Evolutionary conservation across 2,113 vertebrate species (phyloP), one percentile per base, ranked within the genome.

Genomic region (Takifugu flavidus): DNA sequence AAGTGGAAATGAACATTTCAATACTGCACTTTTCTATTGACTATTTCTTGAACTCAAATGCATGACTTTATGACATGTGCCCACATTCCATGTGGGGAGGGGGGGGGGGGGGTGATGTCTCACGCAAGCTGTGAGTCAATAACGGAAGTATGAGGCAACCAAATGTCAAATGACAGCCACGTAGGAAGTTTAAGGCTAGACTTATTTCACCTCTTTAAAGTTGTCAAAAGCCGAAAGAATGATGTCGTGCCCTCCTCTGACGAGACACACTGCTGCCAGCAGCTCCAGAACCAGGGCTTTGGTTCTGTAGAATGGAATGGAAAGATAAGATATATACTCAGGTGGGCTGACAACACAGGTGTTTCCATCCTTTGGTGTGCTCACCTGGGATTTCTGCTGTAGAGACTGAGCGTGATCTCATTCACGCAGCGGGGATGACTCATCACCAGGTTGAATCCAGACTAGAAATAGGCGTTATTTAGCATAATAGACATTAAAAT

Each of bases 401-500:
- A 96, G 65, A 99, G 94, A 67, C 97, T 95, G 62, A 98, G 89
- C 2, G 96, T 94, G 79, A 99, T 98, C 87, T 98, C 94, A 0
- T 98, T 99, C 80, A 99, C 95, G 0, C 97, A 98, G 72, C 93
- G 91, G 0, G 94, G 93, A 57, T 99, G 96, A 64, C 88, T 94
- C 96, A 99, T 98, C 78, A 99, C 96, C 57, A 94, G 87, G 85
- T 94, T 98, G 72, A 99, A 99, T 34, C 97, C 97, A 26, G 95
- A 96, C 97, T 99, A 64, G 46, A 54, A 31, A 46, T 20, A 29
- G n/a, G 49, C 1, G 27, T 25, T 12, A 13, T 27, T 51, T 11
- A 26, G 49, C 13, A 11, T n/a, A 25, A 14, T 12, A 3, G 13
- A 45, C 14, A 6, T 49, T 49, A 14, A 25, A 47, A 47, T 14